Evolutionary conservation across 2,113 vertebrate species (phyloP).

Genomic region (Gymnarchus niloticus): DNA sequence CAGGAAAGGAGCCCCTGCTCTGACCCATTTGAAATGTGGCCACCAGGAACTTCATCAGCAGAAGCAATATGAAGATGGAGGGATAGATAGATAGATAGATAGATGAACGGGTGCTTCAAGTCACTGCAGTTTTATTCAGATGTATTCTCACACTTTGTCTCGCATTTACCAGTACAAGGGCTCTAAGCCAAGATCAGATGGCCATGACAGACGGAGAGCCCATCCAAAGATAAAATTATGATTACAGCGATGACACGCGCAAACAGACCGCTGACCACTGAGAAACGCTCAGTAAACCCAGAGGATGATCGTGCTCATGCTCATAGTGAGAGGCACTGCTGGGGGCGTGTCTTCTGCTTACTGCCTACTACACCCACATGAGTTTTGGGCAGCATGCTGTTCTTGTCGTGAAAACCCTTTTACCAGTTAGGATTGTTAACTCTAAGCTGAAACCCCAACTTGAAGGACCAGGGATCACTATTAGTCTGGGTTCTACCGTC

Average conservation of each 20-base stretch:
- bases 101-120: not conserved
- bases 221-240: not conserved
- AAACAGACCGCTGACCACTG: not conserved
- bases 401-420: too few species aligned
- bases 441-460: too few species aligned
- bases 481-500: too few species aligned
- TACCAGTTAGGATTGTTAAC: too few species aligned
- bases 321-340: not conserved
- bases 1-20: not conserved
- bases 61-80: not conserved
- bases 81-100: not conserved
- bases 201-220: too few species aligned
- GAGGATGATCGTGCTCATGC: not conserved
- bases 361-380: too few species aligned
- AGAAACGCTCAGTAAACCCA: too few species aligned
- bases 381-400: too few species aligned
- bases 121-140: not conserved
- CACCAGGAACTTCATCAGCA: not conserved
- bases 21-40: not conserved
- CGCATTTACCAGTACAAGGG: not conserved
- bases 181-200: not conserved
- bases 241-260: not conserved
- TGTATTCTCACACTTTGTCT: not conserved
- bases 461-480: too few species aligned
- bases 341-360: too few species aligned